phyloP scores from a whole-genome alignment of 2,888 invertebrate species.

The Patella pellucida region DNA sequence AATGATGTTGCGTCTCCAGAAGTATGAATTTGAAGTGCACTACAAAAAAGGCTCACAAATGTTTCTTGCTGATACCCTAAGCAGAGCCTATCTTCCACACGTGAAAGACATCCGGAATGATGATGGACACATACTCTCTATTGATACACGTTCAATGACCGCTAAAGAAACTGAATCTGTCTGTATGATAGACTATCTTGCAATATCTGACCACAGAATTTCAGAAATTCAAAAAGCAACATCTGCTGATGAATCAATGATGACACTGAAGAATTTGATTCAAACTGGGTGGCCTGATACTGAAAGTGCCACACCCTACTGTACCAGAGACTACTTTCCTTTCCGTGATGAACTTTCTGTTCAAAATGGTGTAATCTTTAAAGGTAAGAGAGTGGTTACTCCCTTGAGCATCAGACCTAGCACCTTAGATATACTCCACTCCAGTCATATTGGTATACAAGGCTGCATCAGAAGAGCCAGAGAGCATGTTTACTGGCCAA shows the following conservation, averaged over 20 bases:
- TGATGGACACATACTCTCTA: conserved; percentile 19
- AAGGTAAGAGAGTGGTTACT: background rate
- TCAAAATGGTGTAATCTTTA: background rate
- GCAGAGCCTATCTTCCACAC: conserved; percentile 18
- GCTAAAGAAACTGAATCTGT: background rate
- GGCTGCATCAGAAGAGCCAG: background rate
- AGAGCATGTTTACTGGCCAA: background rate
- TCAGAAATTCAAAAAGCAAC: background rate
- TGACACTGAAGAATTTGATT: background rate
- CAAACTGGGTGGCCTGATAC: background rate
- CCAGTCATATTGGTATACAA: background rate
- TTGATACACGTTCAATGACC: background rate
- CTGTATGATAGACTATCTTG: background rate
- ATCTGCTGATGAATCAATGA: background rate
- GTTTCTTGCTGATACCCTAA: conserved; percentile 30
- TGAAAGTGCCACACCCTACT: background rate
- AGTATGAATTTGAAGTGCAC: conserved; percentile 24
- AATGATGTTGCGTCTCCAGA: conserved; percentile 30
- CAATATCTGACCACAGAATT: background rate
- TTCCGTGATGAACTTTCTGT: background rate
- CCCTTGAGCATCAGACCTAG: background rate
- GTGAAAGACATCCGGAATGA: conserved; percentile 12
- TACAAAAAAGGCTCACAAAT: conserved; percentile 30
- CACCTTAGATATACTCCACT: background rate
- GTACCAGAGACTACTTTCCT: background rate